A percentile compares a stretch with the other conserved stretches of the same genome.
Evolutionary conservation across 92 coral and sea anemone genomes (phyloP).

Genomic region (Anthopleura xanthogrammica): DNA sequence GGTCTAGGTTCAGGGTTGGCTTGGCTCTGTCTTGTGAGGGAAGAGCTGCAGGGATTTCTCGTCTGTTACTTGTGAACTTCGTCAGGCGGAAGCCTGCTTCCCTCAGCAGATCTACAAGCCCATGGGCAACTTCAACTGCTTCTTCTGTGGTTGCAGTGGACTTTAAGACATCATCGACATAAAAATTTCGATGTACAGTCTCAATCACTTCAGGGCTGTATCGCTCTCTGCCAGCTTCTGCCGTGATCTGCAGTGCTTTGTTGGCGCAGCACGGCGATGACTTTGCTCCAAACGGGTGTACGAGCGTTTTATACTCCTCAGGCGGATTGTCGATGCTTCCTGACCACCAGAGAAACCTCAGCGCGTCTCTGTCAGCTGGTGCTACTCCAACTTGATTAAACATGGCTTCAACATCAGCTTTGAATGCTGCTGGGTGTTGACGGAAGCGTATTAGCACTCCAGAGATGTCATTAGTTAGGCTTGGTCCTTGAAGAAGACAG

Average conservation of each 20-base stretch:
- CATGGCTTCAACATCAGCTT: constrained; percentile 63
- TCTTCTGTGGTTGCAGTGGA: too few species aligned
- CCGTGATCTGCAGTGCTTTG: constrained; percentile 47
- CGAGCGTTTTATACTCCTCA: constrained; percentile 49
- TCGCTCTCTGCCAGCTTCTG: too few species aligned
- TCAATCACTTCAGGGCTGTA: too few species aligned
- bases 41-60: too few species aligned
- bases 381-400: too few species aligned
- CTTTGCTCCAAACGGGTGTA: too few species aligned
- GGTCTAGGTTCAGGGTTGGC: constrained; percentile 46
- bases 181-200: too few species aligned
- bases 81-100: too few species aligned
- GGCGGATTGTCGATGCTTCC: constrained; percentile 25
- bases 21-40: constrained; percentile 39
- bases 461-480: constrained; percentile 50
- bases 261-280: constrained; percentile 66
- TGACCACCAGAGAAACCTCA: constrained; percentile 64
- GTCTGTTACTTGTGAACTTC: too few species aligned
- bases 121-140: too few species aligned
- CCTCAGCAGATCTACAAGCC: too few species aligned
- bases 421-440: constrained; percentile 44
- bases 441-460: constrained; percentile 69
- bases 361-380: constrained; percentile 44
- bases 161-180: too few species aligned
- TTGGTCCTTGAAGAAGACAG: constrained; percentile 62